These are phyloP conservation scores for Nestor notabilis DNA, from an alignment of 2,113 vertebrate species.

Conservation along the genomic window DNA sequence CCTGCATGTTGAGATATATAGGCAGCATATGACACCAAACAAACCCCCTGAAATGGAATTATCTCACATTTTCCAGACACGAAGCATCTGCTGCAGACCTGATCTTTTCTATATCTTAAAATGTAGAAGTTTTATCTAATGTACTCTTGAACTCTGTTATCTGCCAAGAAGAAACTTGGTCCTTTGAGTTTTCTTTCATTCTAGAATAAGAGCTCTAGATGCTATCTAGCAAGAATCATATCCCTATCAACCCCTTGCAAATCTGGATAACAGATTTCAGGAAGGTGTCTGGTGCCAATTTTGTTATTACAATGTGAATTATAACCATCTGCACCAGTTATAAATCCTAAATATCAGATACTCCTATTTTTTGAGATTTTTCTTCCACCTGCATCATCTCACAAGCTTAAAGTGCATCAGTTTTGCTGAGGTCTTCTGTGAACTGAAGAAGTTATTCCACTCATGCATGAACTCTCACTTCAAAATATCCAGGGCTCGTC, in stretches of 20 bases:
- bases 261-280: constrained; percentile 39
- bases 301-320: constrained; percentile 16
- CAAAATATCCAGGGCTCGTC: neutral
- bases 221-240: neutral
- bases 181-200: neutral
- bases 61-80: neutral
- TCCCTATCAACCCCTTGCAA: neutral
- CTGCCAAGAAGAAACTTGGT: neutral
- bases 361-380: neutral
- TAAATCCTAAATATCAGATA: constrained; percentile 1
- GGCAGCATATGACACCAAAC: neutral
- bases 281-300: constrained; percentile 18
- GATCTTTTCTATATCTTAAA: neutral
- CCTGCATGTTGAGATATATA: neutral
- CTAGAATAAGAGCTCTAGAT: constrained; percentile 9
- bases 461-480: neutral
- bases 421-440: neutral
- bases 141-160: neutral
- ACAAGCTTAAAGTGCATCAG: neutral
- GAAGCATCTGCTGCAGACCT: neutral
- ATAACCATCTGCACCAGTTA: constrained; percentile 1
- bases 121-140: neutral
- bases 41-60: neutral
- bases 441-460: neutral
- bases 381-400: neutral